Conservation (phyloP, 2,888 invertebrate genomes). For the Sesia apiformis region DNA sequence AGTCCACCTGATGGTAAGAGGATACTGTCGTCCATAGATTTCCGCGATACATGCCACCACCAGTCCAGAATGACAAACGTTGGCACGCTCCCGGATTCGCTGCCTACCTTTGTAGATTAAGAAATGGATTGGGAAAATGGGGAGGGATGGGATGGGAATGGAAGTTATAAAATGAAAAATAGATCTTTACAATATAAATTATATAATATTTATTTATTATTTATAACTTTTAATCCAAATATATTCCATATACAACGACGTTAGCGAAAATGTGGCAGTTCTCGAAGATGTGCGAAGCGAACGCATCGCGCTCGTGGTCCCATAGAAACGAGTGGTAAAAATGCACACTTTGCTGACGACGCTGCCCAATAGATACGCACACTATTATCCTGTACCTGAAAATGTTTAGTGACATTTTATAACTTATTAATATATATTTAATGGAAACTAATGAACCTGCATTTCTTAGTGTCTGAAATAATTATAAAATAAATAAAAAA, state of each 20-base stretch:
- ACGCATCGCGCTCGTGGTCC: constrained; percentile 79
- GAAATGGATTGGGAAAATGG: too few relatives aligned
- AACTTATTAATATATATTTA: too few relatives aligned
- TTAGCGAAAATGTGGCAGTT: constrained; percentile 77
- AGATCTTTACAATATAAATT: background rate
- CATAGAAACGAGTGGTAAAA: constrained; percentile 78
- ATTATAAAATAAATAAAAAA: too few relatives aligned
- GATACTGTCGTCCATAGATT: too few relatives aligned
- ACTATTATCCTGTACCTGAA: constrained; percentile 80
- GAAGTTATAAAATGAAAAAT: background rate
- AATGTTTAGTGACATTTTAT: constrained; percentile 9
- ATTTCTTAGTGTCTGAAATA: too few relatives aligned
- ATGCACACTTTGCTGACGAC: constrained; percentile 77
- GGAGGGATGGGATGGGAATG: too few relatives aligned
- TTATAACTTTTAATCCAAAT: constrained; percentile 74
- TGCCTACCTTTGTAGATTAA: too few relatives aligned
- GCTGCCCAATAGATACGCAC: constrained; percentile 78
- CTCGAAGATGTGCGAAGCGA: constrained; percentile 75
- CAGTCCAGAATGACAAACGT: too few relatives aligned
- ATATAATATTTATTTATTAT: background rate
- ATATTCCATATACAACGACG: constrained; percentile 79
- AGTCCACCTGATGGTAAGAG: too few relatives aligned
- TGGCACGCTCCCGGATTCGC: too few relatives aligned
- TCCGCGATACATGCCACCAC: too few relatives aligned
- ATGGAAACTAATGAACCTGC: too few relatives aligned